Conservation (phyloP, 2,888 invertebrate species). For the Thelaira solivaga region DNA sequence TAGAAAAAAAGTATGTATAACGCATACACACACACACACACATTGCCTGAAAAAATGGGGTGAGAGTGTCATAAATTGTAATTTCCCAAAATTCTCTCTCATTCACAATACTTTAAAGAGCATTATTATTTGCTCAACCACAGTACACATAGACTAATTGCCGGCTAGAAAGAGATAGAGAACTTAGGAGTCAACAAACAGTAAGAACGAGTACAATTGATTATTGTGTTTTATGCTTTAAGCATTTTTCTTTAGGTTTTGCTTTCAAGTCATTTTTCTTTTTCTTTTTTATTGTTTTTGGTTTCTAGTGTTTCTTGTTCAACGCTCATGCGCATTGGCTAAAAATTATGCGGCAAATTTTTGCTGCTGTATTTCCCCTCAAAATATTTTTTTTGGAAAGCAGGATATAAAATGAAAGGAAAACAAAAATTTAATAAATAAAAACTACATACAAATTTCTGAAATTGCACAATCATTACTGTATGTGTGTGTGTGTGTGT, state of each 20-base stretch:
- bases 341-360: slow-evolving; percentile 35
- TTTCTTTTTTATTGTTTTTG: too few species aligned
- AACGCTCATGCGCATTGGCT: slow-evolving; percentile 52
- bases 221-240: slow-evolving; percentile 36
- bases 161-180: slow-evolving; percentile 24
- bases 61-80: not conserved
- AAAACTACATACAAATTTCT: not conserved
- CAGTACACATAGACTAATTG: not conserved
- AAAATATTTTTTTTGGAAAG: slow-evolving; percentile 29
- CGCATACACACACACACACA: too few species aligned
- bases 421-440: not conserved
- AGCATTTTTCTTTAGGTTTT: not conserved
- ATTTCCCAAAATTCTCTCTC: not conserved
- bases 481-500: not conserved
- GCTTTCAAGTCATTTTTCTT: slow-evolving; percentile 12
- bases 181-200: not conserved
- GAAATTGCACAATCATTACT: slow-evolving; percentile 33
- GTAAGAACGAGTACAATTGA: slow-evolving; percentile 20
- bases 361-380: slow-evolving; percentile 43
- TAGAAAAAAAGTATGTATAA: not conserved
- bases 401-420: slow-evolving; percentile 5
- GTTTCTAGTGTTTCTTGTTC: too few species aligned
- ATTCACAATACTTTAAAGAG: not conserved
- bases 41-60: slow-evolving; percentile 15
- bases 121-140: not conserved